Conservation (phyloP, 53 echinoderm and acorn worm species). For the Stichopus horrens region DNA sequence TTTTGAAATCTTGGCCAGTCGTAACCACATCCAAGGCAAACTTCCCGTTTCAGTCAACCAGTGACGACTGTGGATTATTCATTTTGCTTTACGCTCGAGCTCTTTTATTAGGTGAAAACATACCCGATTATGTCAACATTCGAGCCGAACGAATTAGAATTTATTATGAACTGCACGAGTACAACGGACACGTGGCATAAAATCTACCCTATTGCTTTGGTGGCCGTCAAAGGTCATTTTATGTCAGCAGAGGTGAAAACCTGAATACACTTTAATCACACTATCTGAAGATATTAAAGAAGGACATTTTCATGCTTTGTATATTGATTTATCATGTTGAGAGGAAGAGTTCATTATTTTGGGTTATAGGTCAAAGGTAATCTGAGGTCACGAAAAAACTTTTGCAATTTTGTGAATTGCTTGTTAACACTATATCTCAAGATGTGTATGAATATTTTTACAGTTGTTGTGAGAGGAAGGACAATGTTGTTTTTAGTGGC, state of each 20-base stretch:
- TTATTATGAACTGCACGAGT: constrained; percentile 25
- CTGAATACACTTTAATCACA: not conserved
- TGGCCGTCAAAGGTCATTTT: not conserved
- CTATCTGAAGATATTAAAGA: not conserved
- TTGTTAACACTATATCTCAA: too few relatives aligned
- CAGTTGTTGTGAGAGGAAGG: too few relatives aligned
- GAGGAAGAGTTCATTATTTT: too few relatives aligned
- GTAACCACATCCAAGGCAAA: not conserved
- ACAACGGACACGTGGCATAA: not conserved
- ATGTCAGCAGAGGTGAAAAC: not conserved
- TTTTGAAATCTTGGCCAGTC: not conserved
- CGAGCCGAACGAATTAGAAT: constrained; percentile 8
- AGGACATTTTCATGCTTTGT: too few relatives aligned
- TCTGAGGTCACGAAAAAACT: too few relatives aligned
- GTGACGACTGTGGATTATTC: constrained; percentile 17
- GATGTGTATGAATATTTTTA: too few relatives aligned
- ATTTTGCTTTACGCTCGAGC: constrained; percentile 4
- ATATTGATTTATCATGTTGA: too few relatives aligned
- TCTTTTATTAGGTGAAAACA: not conserved
- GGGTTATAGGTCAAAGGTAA: too few relatives aligned
- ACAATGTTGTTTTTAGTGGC: too few relatives aligned
- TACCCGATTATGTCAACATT: not conserved
- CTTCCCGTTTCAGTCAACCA: not conserved
- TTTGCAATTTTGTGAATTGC: too few relatives aligned
- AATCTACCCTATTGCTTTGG: not conserved